A percentile compares a stretch with the other conserved stretches of the same genome.
Evolutionary conservation across 2,797 vertebrate genomes (phyloP).

Genomic region (Schizothorax lantsangensis): DNA sequence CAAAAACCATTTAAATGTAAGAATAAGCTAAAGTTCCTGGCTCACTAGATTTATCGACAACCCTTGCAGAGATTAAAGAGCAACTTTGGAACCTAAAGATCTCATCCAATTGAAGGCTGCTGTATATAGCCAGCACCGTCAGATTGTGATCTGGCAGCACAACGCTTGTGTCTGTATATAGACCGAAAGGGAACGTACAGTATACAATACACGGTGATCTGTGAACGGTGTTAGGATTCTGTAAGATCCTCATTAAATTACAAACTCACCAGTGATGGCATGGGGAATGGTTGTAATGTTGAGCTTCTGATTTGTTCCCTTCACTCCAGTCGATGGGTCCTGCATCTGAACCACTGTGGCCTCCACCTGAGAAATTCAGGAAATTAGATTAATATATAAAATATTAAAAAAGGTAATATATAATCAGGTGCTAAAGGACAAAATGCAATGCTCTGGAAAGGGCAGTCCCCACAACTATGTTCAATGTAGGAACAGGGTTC

Average conservation of each 20-base stretch:
- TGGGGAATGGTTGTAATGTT: conserved; percentile 86
- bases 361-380: conserved; percentile 80
- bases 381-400: not conserved
- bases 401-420: not conserved
- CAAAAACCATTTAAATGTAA: not conserved
- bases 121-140: conserved; percentile 69
- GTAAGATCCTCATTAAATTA: not conserved
- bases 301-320: conserved; percentile 85
- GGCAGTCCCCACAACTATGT: not conserved
- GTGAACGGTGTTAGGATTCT: not conserved
- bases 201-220: not conserved
- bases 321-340: conserved; percentile 83
- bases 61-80: conserved; percentile 67
- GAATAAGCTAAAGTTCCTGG: conserved; percentile 1
- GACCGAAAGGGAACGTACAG: not conserved
- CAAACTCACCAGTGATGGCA: conserved; percentile 83
- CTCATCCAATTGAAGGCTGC: conserved; percentile 73
- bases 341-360: conserved; percentile 90
- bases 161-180: not conserved
- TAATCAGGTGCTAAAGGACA: not conserved
- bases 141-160: conserved; percentile 63
- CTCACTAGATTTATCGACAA: conserved; percentile 56
- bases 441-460: not conserved
- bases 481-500: not conserved
- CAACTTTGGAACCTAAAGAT: conserved; percentile 62